Evolutionary conservation across 1,140 invertebrate species (phyloP).

Genomic region (Papilio machaon): DNA sequence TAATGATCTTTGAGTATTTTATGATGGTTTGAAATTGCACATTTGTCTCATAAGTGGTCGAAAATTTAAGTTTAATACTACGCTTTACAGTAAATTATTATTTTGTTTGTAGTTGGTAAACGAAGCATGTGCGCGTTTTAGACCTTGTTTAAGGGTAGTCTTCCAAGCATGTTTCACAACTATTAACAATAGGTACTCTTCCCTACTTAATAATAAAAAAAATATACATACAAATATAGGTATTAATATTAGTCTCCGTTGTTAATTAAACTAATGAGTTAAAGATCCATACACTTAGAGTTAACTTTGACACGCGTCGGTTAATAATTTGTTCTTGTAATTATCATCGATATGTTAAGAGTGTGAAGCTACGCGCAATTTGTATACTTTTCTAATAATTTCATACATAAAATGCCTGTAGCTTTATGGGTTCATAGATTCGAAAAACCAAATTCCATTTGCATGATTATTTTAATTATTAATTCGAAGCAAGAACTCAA

Average conservation of each 20-base stretch:
- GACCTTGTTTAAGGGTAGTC: not conserved
- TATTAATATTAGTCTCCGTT: not conserved
- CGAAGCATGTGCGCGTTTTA: not conserved
- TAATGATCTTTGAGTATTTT: conserved; percentile 7
- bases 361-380: not conserved
- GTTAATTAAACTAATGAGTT: not conserved
- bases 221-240: not conserved
- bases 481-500: no score
- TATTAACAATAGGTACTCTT: no score
- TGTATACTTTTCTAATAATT: not conserved
- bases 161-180: no score
- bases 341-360: not conserved
- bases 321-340: not conserved
- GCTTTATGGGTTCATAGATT: no score
- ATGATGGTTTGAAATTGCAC: conserved; percentile 11
- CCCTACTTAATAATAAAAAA: no score
- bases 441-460: not conserved
- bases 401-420: not conserved
- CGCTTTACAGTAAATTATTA: no score
- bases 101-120: not conserved
- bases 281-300: not conserved
- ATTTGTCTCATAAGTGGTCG: not conserved
- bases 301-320: not conserved
- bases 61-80: not conserved
- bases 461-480: not conserved